These are phyloP conservation scores for Calypte anna DNA, from an alignment of 2,113 vertebrate species.

Conservation along the genomic window DNA sequence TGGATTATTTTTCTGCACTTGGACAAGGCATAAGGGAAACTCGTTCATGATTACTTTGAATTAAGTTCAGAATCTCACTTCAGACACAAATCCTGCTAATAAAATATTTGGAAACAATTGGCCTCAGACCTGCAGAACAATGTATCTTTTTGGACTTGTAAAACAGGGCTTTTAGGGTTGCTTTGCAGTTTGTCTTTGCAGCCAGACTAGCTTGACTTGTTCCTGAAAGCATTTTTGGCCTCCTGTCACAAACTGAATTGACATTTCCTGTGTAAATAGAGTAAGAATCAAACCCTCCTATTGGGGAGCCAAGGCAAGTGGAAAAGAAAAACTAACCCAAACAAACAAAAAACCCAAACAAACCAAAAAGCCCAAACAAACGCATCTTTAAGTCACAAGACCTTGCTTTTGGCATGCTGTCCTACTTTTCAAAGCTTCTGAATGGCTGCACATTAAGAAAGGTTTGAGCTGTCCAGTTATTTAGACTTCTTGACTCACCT, in stretches of 20 bases:
- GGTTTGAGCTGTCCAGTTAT: slow-evolving; percentile 74
- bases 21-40: background rate
- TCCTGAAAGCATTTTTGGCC: slow-evolving; percentile 66
- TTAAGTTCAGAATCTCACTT: slow-evolving; percentile 55
- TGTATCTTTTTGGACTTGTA: slow-evolving; percentile 82
- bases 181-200: slow-evolving; percentile 55
- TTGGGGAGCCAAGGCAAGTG: slow-evolving; percentile 47
- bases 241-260: slow-evolving; percentile 51
- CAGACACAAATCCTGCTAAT: slow-evolving; percentile 28
- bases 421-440: slow-evolving; percentile 62
- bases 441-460: slow-evolving; percentile 72
- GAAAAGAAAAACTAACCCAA: background rate
- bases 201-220: slow-evolving; percentile 56
- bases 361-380: slow-evolving; percentile 18
- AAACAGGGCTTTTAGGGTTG: slow-evolving; percentile 49
- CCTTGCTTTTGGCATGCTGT: slow-evolving; percentile 64
- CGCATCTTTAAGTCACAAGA: slow-evolving; percentile 61
- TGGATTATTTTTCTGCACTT: slow-evolving; percentile 1
- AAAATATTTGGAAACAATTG: slow-evolving; percentile 52
- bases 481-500: slow-evolving; percentile 68
- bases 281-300: background rate
- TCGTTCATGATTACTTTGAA: background rate
- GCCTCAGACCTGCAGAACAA: slow-evolving; percentile 80
- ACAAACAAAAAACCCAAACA: background rate
- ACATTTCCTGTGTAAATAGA: slow-evolving; percentile 54